Conservation (phyloP, 2,888 invertebrate genomes). For the Mythimna loreyi region DNA sequence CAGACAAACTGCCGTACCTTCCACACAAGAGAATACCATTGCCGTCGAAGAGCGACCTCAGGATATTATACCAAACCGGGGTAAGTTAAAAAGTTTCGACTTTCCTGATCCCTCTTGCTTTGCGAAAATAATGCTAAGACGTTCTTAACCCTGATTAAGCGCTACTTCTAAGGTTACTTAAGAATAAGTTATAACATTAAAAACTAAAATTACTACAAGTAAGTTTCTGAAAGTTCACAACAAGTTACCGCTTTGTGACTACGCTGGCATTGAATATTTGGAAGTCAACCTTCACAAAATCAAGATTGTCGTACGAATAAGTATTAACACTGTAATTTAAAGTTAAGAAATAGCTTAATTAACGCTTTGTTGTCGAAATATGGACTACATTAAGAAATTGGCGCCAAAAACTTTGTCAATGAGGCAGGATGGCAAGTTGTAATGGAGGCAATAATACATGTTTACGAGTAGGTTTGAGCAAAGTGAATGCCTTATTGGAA, state of each 20-base stretch:
- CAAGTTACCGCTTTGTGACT: slow-evolving; percentile 47
- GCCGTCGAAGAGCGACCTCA: slow-evolving; percentile 89
- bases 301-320: slow-evolving; percentile 55
- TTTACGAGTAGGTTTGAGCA: slow-evolving; percentile 38
- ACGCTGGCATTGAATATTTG: slow-evolving; percentile 61
- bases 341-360: slow-evolving; percentile 38
- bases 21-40: slow-evolving; percentile 89
- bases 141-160: not conserved
- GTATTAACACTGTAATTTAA: slow-evolving; percentile 41
- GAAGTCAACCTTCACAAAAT: slow-evolving; percentile 64
- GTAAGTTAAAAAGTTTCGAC: slow-evolving; percentile 86
- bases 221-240: slow-evolving; percentile 46
- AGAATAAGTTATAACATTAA: not conserved
- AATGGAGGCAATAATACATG: slow-evolving; percentile 28
- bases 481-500: slow-evolving; percentile 62
- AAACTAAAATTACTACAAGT: not conserved
- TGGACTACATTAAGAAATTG: slow-evolving; percentile 35
- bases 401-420: slow-evolving; percentile 53
- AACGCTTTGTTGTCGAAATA: slow-evolving; percentile 29
- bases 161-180: not conserved
- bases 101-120: slow-evolving; percentile 15
- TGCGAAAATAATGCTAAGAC: slow-evolving; percentile 20
- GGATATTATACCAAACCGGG: slow-evolving; percentile 94
- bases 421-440: slow-evolving; percentile 16
- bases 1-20: slow-evolving; percentile 84